Conservation (phyloP, 1,140 invertebrate genomes). For the Cecropterus lyciades region DNA sequence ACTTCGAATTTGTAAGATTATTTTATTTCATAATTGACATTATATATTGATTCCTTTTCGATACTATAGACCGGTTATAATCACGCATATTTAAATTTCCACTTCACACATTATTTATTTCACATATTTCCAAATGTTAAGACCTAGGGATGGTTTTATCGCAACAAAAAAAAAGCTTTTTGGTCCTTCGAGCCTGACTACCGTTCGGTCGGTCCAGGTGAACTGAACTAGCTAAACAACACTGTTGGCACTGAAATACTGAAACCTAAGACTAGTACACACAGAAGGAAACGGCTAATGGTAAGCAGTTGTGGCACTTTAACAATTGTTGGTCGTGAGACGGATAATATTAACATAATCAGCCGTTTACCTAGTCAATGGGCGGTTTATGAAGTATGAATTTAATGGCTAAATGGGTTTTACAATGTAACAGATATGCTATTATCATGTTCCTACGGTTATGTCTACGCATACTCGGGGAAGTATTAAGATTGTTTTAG, state of each 20-base stretch:
- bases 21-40: no score
- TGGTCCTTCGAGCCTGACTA: slow-evolving; percentile 30
- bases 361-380: slow-evolving; percentile 26
- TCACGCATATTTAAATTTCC: slow-evolving; percentile 1
- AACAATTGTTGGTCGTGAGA: slow-evolving; percentile 32
- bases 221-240: slow-evolving; percentile 48
- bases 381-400: slow-evolving; percentile 11
- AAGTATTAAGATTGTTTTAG: not conserved
- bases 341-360: slow-evolving; percentile 32
- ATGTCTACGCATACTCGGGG: not conserved
- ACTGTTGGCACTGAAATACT: slow-evolving; percentile 57
- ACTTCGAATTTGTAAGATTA: no score
- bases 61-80: not conserved
- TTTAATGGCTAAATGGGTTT: slow-evolving; percentile 12
- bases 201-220: slow-evolving; percentile 50
- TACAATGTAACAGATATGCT: slow-evolving; percentile 2
- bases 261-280: slow-evolving; percentile 61
- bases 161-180: slow-evolving; percentile 9
- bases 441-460: not conserved
- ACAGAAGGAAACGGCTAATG: slow-evolving; percentile 35
- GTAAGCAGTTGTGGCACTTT: slow-evolving; percentile 20
- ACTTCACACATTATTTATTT: slow-evolving; percentile 10
- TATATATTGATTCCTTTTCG: not conserved
- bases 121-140: slow-evolving; percentile 5
- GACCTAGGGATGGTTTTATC: not conserved